phyloP scores from a whole-genome alignment of 2,113 vertebrate genomes.

The Mellivora capensis region DNA sequence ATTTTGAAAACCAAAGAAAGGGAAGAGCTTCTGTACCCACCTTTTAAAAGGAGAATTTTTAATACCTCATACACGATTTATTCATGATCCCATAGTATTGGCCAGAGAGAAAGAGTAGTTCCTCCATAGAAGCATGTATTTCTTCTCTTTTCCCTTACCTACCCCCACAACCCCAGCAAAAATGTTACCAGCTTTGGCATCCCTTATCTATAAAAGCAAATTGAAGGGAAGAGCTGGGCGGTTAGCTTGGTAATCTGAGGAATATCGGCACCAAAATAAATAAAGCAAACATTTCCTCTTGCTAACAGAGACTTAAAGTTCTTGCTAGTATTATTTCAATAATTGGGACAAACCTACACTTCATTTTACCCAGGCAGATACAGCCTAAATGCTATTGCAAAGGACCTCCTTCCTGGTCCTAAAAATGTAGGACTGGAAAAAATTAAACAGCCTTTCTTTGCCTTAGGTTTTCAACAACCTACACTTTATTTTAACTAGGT shows the following conservation, averaged over 20 bases:
- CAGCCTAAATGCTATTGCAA: background rate
- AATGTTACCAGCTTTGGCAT: background rate
- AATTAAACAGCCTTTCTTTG: background rate
- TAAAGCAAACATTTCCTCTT: background rate
- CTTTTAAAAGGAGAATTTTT: constrained; percentile 4
- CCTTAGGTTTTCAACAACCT: background rate
- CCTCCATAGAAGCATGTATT: background rate
- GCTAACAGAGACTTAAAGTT: background rate
- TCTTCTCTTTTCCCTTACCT: background rate
- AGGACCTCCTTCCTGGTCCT: background rate
- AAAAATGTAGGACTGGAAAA: background rate
- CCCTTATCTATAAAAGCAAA: background rate
- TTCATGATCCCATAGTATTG: background rate
- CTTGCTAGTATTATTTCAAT: background rate
- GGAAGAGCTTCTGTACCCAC: background rate
- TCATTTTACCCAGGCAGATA: background rate
- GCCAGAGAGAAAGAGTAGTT: background rate
- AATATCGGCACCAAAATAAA: background rate
- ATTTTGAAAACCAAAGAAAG: constrained; percentile 18
- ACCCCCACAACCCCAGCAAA: background rate
- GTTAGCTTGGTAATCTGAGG: background rate
- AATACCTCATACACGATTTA: background rate
- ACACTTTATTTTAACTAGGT: background rate
- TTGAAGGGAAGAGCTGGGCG: background rate
- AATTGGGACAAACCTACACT: background rate